A percentile compares a stretch with the other conserved stretches of the same genome.
Evolutionary conservation across 1,140 invertebrate species (phyloP).

Genomic region (Drosophila ananassae): DNA sequence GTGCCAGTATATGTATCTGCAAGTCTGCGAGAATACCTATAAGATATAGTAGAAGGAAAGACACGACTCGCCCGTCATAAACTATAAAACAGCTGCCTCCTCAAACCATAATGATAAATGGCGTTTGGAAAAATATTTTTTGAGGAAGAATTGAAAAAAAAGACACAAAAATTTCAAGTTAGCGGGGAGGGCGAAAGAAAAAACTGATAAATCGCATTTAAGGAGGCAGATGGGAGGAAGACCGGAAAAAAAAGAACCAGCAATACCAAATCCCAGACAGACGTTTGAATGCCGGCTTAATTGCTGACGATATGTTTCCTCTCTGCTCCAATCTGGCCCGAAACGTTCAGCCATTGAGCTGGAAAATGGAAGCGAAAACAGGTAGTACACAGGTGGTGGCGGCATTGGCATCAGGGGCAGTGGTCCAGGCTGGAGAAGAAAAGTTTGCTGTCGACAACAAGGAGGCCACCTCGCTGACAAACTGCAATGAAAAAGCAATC

Average conservation of each 20-base stretch:
- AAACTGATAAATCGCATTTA: conserved; percentile 66
- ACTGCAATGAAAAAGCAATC: conserved; percentile 80
- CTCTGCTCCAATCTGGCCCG: not conserved
- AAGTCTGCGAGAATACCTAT: conserved; percentile 44
- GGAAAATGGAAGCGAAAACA: conserved; percentile 58
- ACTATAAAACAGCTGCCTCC: conserved; percentile 65
- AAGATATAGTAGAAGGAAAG: conserved; percentile 51
- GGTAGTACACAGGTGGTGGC: conserved; percentile 37
- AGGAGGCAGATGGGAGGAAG: not conserved
- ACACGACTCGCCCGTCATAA: conserved; percentile 63
- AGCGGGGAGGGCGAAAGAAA: conserved; percentile 2
- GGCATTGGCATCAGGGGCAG: not conserved
- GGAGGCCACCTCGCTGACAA: conserved; percentile 50
- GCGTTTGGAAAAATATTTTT: conserved; percentile 39
- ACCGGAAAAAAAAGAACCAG: conserved; percentile 4
- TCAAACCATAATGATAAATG: conserved; percentile 68
- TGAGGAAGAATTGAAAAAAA: conserved; percentile 5
- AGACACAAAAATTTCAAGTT: not conserved
- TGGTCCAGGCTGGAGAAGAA: conserved; percentile 18
- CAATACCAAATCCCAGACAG: conserved; percentile 50
- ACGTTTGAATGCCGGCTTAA: conserved; percentile 74
- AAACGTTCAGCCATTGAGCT: conserved; percentile 44
- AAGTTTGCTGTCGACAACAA: conserved; percentile 61
- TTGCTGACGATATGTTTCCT: conserved; percentile 74
- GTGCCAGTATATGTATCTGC: conserved; percentile 11